Evolutionary conservation across 2,888 invertebrate genomes (phyloP).

Genomic region (Epinotia brunnichana): DNA sequence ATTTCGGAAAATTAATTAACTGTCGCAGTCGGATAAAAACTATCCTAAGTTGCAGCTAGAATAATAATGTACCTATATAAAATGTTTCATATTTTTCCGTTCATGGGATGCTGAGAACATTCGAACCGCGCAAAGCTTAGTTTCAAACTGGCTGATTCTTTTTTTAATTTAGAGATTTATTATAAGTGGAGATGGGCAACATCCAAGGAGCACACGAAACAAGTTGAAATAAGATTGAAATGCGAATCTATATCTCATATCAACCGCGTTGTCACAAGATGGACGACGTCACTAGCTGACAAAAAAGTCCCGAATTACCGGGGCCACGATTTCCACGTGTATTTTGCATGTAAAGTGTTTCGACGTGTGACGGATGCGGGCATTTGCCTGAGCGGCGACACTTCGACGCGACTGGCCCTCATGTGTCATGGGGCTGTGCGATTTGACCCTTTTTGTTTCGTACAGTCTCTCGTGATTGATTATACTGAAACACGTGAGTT

Average conservation of each 20-base stretch:
- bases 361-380: slow-evolving; percentile 38
- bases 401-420: slow-evolving; percentile 53
- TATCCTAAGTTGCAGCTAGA: no score
- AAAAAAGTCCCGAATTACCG: not conserved
- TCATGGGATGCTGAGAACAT: no score
- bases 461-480: slow-evolving; percentile 3
- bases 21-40: no score
- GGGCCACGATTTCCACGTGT: not conserved
- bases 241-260: not conserved
- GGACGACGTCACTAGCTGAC: not conserved
- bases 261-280: not conserved
- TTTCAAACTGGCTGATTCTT: no score
- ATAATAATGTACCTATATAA: no score
- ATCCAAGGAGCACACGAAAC: not conserved
- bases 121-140: no score
- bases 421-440: slow-evolving; percentile 32
- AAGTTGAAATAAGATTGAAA: not conserved
- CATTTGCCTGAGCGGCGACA: slow-evolving; percentile 46
- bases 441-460: slow-evolving; percentile 21
- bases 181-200: no score
- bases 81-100: no score
- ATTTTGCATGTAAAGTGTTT: slow-evolving; percentile 23
- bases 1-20: no score
- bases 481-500: not conserved
- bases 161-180: no score